Evolutionary conservation across 1,140 invertebrate genomes (phyloP), one percentile per base, ranked within the genome.

Genomic region (Cardiocondyla obscurior): DNA sequence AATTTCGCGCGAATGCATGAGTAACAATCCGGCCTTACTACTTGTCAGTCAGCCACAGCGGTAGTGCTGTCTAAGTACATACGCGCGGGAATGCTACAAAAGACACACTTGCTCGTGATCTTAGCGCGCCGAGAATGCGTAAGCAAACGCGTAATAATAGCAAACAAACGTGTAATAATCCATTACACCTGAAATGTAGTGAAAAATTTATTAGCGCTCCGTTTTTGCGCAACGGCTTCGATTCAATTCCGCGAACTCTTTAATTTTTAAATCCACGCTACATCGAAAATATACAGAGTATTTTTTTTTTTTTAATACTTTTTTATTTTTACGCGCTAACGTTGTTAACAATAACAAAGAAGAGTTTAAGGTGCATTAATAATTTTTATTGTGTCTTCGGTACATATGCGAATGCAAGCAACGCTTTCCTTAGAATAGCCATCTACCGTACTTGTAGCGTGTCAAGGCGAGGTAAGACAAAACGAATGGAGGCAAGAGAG

Each of bases 21-120:
- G 73, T 76, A 76, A 76, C 73, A 76, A 76, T 76, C 73, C 73
- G 30, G 58, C 73, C 42, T 76, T 64, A 76, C 73, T 76, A 64
- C 57, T 76, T 76, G 73, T 76, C 73, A 76, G 57, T 76, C 73
- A 76, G 19, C 30, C 42, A 28, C 58, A 49, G 70, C 51, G 70
- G 51, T 73, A 58, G 70, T 16, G 8, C 25, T 58, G 51, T 73
- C 51, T 25, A 58, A 58, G 51, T 73, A 57, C 33, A 57, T 57
- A 58, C 25, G 12, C 16, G 16, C 8, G 70, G 36, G 46, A 73
- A 58, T 19, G 22, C 44, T 69, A 49, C 14, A 58, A 22, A 36
- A 72, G 46, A 57, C 51, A 39, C 28, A 39, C 53, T 42, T 58
- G 51, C 25, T n/a, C 64, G 39, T 36, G 51, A 58, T 42, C 53